Percentiles rank a stretch among this genome's conserved stretches.
Conservation (phyloP, 2,888 invertebrate genomes). For the Aromia moschata region DNA sequence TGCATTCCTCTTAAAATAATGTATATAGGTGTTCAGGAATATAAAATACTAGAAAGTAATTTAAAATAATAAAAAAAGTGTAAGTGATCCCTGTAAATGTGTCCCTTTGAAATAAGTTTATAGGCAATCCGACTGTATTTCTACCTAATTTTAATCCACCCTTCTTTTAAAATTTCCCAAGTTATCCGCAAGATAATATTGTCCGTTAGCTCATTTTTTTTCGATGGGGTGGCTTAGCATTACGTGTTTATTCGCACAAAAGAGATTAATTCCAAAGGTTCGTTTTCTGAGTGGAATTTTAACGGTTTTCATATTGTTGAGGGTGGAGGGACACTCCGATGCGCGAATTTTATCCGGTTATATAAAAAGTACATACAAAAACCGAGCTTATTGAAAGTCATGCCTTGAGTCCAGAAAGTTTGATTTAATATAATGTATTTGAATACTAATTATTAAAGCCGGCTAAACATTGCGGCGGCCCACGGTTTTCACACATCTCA, state of each 20-base stretch:
- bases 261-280: conserved; percentile 16
- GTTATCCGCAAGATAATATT: background rate
- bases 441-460: no score
- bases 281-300: conserved; percentile 6
- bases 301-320: conserved; percentile 16
- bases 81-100: background rate
- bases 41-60: background rate
- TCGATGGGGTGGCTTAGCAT: conserved; percentile 11
- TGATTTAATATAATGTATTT: no score
- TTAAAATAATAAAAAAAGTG: background rate
- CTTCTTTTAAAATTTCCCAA: conserved; percentile 1
- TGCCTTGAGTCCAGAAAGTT: no score
- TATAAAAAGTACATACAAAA: no score
- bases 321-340: conserved; percentile 1
- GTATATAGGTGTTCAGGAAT: no score
- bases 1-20: no score
- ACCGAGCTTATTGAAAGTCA: no score
- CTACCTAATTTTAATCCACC: conserved; percentile 1
- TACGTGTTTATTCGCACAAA: conserved; percentile 2
- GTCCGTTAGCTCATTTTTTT: conserved; percentile 3
- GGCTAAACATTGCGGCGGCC: no score
- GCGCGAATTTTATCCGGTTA: no score
- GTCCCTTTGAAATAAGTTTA: background rate
- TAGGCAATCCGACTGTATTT: background rate
- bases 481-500: no score